Conservation (phyloP, 2,797 vertebrate genomes). For the Cyclura pinguis region DNA sequence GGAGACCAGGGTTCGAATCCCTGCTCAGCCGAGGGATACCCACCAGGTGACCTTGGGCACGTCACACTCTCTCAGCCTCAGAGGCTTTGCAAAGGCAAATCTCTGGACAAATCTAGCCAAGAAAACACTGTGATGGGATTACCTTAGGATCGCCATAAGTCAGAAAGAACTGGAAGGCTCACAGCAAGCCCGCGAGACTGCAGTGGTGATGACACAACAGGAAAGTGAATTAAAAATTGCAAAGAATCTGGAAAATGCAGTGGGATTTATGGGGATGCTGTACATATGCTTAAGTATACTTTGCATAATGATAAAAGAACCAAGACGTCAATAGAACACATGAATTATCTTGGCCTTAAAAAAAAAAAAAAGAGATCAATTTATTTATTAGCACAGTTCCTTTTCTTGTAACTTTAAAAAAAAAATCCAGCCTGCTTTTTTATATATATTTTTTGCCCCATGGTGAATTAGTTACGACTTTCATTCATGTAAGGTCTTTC, state of each 20-base stretch:
- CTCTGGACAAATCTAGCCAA: too few species aligned
- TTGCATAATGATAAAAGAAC: background rate
- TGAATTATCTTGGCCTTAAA: background rate
- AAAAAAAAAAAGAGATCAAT: background rate
- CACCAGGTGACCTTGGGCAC: too few species aligned
- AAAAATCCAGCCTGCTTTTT: background rate
- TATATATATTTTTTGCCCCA: background rate
- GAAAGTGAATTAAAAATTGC: background rate
- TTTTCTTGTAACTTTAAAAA: background rate
- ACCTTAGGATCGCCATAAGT: too few species aligned
- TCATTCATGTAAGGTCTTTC: too few species aligned
- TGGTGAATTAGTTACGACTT: background rate
- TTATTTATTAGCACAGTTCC: constrained; percentile 2
- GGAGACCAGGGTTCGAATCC: too few species aligned
- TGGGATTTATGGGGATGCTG: too few species aligned
- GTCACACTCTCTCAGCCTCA: too few species aligned
- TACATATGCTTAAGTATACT: background rate
- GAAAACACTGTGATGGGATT: too few species aligned
- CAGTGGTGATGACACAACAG: background rate
- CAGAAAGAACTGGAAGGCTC: too few species aligned
- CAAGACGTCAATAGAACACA: background rate
- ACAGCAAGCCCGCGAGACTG: background rate
- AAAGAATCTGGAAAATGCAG: too few species aligned
- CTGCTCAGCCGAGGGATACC: too few species aligned
- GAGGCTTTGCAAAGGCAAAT: too few species aligned